Conservation (phyloP, 2,888 invertebrate species). For the Himalopsyche anomala region DNA sequence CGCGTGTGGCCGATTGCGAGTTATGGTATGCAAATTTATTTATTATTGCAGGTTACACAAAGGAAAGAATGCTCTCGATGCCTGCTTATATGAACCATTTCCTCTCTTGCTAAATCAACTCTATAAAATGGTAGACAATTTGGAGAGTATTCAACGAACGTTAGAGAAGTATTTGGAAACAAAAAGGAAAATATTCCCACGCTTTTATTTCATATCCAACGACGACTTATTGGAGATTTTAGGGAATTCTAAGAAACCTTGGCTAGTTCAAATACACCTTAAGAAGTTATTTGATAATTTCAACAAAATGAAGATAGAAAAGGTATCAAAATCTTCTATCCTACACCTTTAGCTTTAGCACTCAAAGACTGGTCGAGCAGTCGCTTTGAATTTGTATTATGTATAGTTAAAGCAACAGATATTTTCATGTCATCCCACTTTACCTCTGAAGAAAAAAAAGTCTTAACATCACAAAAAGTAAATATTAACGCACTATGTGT, state of each 20-base stretch:
- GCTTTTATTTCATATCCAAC: conserved; percentile 82
- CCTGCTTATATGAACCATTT: conserved; percentile 78
- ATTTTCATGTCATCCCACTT: too few relatives aligned
- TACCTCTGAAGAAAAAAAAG: too few relatives aligned
- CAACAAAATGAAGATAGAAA: conserved; percentile 82
- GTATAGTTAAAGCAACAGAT: too few relatives aligned
- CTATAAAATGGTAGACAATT: conserved; percentile 83
- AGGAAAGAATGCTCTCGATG: conserved; percentile 79
- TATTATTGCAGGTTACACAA: conserved; percentile 72
- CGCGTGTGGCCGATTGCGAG: too few relatives aligned
- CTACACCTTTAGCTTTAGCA: not conserved
- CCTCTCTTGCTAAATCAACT: conserved; percentile 82
- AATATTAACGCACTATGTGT: too few relatives aligned
- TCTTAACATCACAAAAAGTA: too few relatives aligned
- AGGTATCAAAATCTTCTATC: conserved; percentile 72
- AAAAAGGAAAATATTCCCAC: conserved; percentile 90
- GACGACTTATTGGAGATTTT: conserved; percentile 88
- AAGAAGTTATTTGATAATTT: conserved; percentile 94
- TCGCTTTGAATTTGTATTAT: too few relatives aligned
- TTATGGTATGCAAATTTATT: too few relatives aligned
- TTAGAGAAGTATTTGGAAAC: conserved; percentile 92
- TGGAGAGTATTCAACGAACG: conserved; percentile 89
- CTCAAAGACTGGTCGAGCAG: too few relatives aligned
- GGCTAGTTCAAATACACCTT: conserved; percentile 88
- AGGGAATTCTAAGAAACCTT: conserved; percentile 90